These are phyloP conservation scores for Alitta virens DNA, from an alignment of 2,888 invertebrate species.

Conservation along the genomic window DNA sequence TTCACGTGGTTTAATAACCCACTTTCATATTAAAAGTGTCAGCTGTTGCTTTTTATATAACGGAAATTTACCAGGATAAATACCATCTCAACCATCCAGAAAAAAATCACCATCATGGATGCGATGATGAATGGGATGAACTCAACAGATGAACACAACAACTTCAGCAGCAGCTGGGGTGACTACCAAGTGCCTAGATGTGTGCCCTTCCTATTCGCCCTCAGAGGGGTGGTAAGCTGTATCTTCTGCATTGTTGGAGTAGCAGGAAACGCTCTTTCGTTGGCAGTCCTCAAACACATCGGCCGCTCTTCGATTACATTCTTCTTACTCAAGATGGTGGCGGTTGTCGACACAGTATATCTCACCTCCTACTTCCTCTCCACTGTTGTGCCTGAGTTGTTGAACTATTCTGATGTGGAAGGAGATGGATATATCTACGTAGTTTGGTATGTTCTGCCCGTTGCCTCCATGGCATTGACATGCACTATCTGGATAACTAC, in stretches of 20 bases:
- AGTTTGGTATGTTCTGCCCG: slow-evolving; percentile 1
- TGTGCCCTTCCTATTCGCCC: background rate
- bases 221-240: background rate
- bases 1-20: too few relatives aligned
- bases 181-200: background rate
- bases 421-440: background rate
- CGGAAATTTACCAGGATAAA: too few relatives aligned
- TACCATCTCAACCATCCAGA: too few relatives aligned
- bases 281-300: background rate
- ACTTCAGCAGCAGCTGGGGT: too few relatives aligned
- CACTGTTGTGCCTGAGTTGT: background rate
- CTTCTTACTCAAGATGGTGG: slow-evolving; percentile 6
- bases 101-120: too few relatives aligned
- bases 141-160: too few relatives aligned
- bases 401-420: background rate
- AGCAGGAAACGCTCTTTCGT: background rate
- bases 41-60: too few relatives aligned
- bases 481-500: slow-evolving; percentile 8
- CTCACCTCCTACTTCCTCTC: background rate
- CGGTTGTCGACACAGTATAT: slow-evolving; percentile 5
- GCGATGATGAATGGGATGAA: too few relatives aligned
- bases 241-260: slow-evolving; percentile 4
- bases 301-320: slow-evolving; percentile 6
- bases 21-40: too few relatives aligned
- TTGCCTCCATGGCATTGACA: slow-evolving; percentile 10